phyloP scores from a whole-genome alignment of 2,797 vertebrate species.

The Pteronotus mesoamericanus region DNA sequence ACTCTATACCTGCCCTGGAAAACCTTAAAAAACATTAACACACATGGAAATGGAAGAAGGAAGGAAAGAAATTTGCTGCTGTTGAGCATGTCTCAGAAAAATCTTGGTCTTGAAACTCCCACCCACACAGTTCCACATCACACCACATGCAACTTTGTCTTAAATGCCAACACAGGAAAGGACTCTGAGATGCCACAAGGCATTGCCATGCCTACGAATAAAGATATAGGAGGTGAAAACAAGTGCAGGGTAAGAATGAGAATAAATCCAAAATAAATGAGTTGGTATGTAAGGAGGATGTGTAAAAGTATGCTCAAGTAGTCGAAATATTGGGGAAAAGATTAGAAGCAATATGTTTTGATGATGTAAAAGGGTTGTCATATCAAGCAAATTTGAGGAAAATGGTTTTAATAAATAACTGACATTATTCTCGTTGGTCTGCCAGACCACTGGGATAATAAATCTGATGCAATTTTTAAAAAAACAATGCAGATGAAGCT shows the following conservation, averaged over 20 bases:
- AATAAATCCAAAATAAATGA: neutral
- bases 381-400: neutral
- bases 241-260: neutral
- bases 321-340: neutral
- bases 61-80: neutral
- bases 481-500: neutral
- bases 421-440: neutral
- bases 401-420: neutral
- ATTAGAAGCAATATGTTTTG: neutral
- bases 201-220: neutral
- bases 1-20: neutral
- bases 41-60: neutral
- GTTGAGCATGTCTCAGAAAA: neutral
- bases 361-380: neutral
- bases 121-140: neutral
- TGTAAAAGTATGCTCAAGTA: neutral
- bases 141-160: too few relatives aligned
- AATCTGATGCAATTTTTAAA: constrained; percentile 21
- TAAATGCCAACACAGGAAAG: neutral
- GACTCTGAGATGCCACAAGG: neutral
- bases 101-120: neutral
- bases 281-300: neutral
- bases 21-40: neutral
- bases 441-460: neutral
- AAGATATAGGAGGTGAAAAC: neutral